Conservation (phyloP, 2,113 vertebrate genomes). For the Physeter macrocephalus region DNA sequence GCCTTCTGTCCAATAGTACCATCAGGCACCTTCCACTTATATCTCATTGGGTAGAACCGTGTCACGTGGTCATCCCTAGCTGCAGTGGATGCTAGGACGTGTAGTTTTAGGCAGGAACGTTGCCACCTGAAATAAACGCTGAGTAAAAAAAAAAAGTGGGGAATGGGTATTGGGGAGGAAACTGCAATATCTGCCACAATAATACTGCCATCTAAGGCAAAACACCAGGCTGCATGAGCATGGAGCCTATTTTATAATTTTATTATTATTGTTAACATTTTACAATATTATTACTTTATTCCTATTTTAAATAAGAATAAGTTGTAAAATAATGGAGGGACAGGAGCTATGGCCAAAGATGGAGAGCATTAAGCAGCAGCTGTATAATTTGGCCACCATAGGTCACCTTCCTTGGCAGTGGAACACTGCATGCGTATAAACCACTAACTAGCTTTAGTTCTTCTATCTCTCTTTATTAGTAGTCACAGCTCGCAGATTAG, state of each 20-base stretch:
- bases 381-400: background rate
- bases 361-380: background rate
- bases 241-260: background rate
- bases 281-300: background rate
- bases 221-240: background rate
- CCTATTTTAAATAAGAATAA: background rate
- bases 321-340: background rate
- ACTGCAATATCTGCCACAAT: background rate
- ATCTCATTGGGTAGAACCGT: background rate
- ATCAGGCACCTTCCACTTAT: background rate
- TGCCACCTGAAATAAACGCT: background rate
- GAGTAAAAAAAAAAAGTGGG: background rate
- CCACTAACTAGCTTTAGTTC: background rate
- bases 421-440: background rate
- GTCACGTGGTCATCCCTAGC: background rate
- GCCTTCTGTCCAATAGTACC: background rate
- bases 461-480: background rate
- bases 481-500: background rate
- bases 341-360: background rate
- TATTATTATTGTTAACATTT: background rate
- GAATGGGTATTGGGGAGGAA: background rate
- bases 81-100: background rate
- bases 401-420: background rate
- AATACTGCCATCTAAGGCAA: background rate
- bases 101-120: background rate